Evolutionary conservation across 2,113 vertebrate genomes (phyloP).

Genomic region (Lontra canadensis): DNA sequence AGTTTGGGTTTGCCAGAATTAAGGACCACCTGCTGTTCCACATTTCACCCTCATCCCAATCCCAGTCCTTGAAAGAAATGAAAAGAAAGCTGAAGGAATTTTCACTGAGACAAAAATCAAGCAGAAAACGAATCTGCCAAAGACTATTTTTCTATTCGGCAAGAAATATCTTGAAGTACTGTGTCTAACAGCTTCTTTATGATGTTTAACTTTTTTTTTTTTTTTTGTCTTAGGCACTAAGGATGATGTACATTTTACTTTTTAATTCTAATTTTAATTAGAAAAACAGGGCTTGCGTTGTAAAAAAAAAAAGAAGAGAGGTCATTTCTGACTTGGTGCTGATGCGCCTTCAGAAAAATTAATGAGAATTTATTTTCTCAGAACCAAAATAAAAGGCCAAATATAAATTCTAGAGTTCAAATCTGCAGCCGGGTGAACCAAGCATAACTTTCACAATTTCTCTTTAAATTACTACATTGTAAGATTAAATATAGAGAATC

Average conservation of each 20-base stretch:
- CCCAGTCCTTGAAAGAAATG: neutral
- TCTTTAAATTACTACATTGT: neutral
- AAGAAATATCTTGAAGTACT: neutral
- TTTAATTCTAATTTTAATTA: neutral
- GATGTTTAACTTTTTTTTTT: neutral
- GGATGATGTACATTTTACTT: neutral
- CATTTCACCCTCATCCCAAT: constrained; percentile 38
- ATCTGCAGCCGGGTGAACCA: neutral
- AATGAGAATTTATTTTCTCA: neutral
- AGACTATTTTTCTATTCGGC: neutral
- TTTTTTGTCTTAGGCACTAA: neutral
- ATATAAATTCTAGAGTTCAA: constrained; percentile 9
- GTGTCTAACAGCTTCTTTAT: neutral
- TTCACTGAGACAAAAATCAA: neutral
- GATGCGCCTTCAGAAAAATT: neutral
- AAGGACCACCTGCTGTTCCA: neutral
- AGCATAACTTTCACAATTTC: neutral
- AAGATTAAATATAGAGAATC: neutral
- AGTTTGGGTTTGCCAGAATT: constrained; percentile 55
- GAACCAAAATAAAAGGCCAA: neutral
- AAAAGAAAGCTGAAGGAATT: neutral
- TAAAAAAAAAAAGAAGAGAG: neutral
- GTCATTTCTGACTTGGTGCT: neutral
- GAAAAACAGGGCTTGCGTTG: neutral
- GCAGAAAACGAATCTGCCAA: neutral